Evolutionary conservation across 2,113 vertebrate species (phyloP).

Genomic region (Campylomormyrus tamandua): DNA sequence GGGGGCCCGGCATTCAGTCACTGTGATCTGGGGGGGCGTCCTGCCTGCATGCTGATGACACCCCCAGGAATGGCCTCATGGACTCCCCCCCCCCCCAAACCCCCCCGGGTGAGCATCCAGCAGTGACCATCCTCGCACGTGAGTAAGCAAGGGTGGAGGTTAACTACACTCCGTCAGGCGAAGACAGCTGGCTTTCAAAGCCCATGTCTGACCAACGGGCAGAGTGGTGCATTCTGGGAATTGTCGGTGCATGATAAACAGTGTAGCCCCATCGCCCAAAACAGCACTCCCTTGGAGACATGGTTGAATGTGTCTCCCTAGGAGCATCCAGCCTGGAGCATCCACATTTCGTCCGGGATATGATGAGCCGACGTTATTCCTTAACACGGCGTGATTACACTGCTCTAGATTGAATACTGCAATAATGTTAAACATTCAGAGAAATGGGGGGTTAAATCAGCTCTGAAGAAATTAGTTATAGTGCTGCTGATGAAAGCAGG

Average conservation of each 20-base stretch:
- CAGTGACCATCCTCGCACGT: conserved; percentile 63
- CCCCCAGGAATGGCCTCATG: conserved; percentile 79
- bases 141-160: conserved; percentile 58
- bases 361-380: neutral
- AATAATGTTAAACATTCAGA: neutral
- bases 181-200: conserved; percentile 34
- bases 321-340: neutral
- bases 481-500: neutral
- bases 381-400: neutral
- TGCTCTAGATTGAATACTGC: neutral
- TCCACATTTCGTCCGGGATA: neutral
- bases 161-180: conserved; percentile 51
- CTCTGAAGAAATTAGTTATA: neutral
- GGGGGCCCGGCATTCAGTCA: conserved; percentile 85
- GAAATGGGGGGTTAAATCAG: neutral
- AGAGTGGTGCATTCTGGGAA: neutral
- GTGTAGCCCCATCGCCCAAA: neutral
- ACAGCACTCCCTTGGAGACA: neutral
- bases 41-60: conserved; percentile 84
- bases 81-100: conserved; percentile 53
- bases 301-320: neutral
- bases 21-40: conserved; percentile 64
- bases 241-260: neutral
- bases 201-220: neutral
- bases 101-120: conserved; percentile 41